Evolutionary conservation across 2,797 vertebrate genomes (phyloP).

Genomic region (Sebastes glaucus): DNA sequence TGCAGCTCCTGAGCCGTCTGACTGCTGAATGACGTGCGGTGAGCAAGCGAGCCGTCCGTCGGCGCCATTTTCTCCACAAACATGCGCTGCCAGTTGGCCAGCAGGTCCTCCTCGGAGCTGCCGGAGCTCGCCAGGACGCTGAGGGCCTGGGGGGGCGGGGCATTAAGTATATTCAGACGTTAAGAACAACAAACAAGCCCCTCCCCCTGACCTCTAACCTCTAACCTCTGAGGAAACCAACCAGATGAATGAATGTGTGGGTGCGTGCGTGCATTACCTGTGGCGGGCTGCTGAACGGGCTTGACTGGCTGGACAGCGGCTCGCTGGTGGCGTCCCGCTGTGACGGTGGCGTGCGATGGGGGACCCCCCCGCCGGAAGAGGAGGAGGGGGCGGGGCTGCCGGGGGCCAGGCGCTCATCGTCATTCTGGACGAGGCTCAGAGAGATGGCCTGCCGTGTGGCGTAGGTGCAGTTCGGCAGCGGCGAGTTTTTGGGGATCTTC

Average conservation of each 20-base stretch:
- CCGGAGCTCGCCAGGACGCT: constrained; percentile 89
- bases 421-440: constrained; percentile 91
- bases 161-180: not conserved
- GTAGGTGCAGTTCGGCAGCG: constrained; percentile 96
- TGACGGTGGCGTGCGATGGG: constrained; percentile 43
- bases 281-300: constrained; percentile 88
- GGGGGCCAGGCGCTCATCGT: constrained; percentile 76
- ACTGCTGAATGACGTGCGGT: constrained; percentile 89
- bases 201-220: not conserved
- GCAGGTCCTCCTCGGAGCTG: constrained; percentile 93
- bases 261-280: constrained; percentile 53
- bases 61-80: constrained; percentile 93
- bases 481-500: constrained; percentile 95
- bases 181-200: not conserved
- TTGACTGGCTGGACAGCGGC: constrained; percentile 84
- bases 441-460: constrained; percentile 97
- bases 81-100: constrained; percentile 95
- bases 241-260: no score
- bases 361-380: constrained; percentile 61
- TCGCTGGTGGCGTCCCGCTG: constrained; percentile 66
- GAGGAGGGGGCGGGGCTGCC: constrained; percentile 83
- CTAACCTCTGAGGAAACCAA: not conserved
- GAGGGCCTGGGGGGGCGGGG: constrained; percentile 64
- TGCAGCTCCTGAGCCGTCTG: constrained; percentile 86
- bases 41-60: constrained; percentile 77